Evolutionary conservation across 2,888 invertebrate genomes (phyloP), one percentile per base, ranked within the genome.

Genomic region (Trypoxylon attenuatum): DNA sequence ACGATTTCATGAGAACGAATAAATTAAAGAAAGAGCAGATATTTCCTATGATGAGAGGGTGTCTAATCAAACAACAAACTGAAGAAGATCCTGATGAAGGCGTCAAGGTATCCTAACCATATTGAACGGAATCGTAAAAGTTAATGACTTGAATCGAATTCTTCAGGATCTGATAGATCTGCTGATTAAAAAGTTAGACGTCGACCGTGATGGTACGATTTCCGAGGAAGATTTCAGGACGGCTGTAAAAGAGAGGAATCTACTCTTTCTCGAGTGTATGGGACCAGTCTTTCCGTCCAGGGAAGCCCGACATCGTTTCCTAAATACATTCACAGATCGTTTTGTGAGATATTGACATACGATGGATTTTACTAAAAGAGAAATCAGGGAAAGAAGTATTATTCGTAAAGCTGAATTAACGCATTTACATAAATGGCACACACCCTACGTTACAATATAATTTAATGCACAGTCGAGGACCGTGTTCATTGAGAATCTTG

Each of bases 71-170:
- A 72, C 77, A 85, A 50, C 88, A 86, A 5, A 82, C 87, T 21
- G 91, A 91, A 65, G 91, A 91, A 78, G 91, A 92, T 77, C 89
- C 90, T 0, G 91, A 91, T 65, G 91, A 92, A 78, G 89, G 89
- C 8, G 89, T 90, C 6, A 90, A 82, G 69, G 87, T 86, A 29
- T 18, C 18, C 6, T 43, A 13, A 33, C 13, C 5, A 33, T n/a
- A 33, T 0, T 33, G 10, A 33, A 33, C 33, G 33, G n/a, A 33
- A 10, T 1, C 5, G 33, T 10, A 33, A 25, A 33, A 33, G 33
- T 10, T 10, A 1, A 33, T 2, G 13, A 33, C 10, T 13, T 33
- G 5, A 13, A 10, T 33, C 27, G 27, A n/a, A n/a, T 33, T 13
- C n/a, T 4, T 1, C 54, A 90, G 85, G 91, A 92, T 72, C 82